phyloP scores from a whole-genome alignment of 2,888 invertebrate species.

The Drosophila ezoana region DNA sequence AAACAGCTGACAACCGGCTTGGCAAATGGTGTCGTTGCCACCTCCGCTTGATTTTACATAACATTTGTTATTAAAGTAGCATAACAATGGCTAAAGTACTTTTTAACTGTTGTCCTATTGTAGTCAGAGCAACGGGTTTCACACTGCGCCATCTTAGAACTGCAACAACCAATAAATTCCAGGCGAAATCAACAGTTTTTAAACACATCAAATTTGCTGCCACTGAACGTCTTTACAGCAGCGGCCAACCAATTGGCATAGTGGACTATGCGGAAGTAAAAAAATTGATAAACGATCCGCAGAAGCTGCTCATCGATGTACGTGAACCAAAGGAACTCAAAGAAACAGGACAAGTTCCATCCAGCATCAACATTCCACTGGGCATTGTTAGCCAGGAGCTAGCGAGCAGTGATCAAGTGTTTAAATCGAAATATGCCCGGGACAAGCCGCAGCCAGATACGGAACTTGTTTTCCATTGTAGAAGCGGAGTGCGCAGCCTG shows the following conservation, averaged over 20 bases:
- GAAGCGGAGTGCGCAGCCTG: conserved; percentile 88
- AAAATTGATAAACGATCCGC: conserved; percentile 85
- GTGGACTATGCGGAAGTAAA: conserved; percentile 82
- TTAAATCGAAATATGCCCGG: conserved; percentile 86
- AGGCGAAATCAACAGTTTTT: neutral
- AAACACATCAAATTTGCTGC: neutral
- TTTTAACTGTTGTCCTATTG: conserved; percentile 17
- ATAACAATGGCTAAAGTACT: conserved; percentile 35
- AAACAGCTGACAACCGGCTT: conserved; percentile 55
- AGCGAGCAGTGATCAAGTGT: conserved; percentile 84
- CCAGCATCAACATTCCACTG: conserved; percentile 91
- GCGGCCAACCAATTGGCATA: conserved; percentile 41
- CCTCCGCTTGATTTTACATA: conserved; percentile 49
- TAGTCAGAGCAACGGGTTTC: conserved; percentile 7
- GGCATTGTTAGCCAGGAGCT: conserved; percentile 74
- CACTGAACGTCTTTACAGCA: conserved; percentile 27
- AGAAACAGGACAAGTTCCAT: conserved; percentile 90
- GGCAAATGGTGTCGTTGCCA: neutral
- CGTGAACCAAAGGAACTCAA: conserved; percentile 90
- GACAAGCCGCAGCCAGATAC: conserved; percentile 87
- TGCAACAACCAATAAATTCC: neutral
- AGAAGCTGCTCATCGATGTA: conserved; percentile 90
- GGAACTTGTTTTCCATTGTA: conserved; percentile 89
- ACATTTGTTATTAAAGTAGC: conserved; percentile 38
- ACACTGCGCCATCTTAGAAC: neutral